phyloP scores from a whole-genome alignment of 2,113 vertebrate genomes.

The Melanerpes formicivorus region DNA sequence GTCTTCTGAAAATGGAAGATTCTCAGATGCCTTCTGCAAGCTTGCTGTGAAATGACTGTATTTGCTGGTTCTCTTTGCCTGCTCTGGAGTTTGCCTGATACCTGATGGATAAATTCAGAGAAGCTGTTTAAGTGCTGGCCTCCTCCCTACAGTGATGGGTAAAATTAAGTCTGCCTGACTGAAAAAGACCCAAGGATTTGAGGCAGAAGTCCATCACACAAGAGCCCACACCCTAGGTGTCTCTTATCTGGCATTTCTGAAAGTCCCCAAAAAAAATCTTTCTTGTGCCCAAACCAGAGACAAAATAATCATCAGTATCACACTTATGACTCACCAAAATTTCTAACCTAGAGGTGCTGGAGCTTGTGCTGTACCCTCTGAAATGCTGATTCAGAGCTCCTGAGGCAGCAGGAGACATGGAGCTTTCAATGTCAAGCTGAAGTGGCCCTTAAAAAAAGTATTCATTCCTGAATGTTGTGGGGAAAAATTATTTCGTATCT shows the following conservation, averaged over 20 bases:
- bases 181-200: background rate
- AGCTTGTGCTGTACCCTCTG: background rate
- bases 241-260: background rate
- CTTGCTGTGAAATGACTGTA: background rate
- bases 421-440: background rate
- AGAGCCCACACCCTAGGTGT: background rate
- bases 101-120: background rate
- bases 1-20: background rate
- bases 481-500: background rate
- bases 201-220: background rate
- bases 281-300: background rate
- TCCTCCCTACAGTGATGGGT: accelerated
- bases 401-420: background rate
- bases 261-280: background rate
- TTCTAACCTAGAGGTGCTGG: background rate
- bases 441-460: background rate
- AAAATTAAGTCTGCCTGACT: background rate
- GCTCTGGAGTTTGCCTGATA: background rate
- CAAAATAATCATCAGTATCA: background rate
- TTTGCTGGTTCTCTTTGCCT: background rate
- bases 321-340: background rate
- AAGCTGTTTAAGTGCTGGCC: background rate
- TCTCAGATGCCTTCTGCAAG: background rate
- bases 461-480: background rate
- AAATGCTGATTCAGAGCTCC: background rate